These are phyloP conservation scores for Uropsilus gracilis DNA, from an alignment of 2,113 vertebrate genomes.

Conservation along the genomic window DNA sequence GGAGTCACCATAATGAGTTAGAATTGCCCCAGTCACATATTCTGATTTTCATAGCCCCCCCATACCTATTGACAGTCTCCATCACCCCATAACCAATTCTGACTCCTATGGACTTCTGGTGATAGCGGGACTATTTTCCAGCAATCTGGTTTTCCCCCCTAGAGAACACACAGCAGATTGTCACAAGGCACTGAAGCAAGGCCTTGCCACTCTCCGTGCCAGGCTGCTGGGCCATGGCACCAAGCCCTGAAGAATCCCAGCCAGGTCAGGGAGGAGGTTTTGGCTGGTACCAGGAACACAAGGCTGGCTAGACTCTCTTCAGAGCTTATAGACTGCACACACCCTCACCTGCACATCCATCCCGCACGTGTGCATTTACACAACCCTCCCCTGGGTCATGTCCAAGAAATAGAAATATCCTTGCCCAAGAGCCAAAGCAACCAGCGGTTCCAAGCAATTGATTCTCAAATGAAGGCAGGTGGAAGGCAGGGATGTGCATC, in stretches of 20 bases:
- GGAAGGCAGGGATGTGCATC: background rate
- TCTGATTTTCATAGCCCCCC: constrained; percentile 58
- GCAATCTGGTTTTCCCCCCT: constrained; percentile 32
- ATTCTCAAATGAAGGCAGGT: constrained; percentile 30
- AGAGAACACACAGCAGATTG: constrained; percentile 67
- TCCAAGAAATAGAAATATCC: constrained; percentile 15
- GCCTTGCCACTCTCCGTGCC: background rate
- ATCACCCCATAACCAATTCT: background rate
- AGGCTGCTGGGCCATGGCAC: background rate
- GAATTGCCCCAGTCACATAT: background rate
- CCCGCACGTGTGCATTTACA: background rate
- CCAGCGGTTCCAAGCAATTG: background rate
- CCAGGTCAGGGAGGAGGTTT: background rate
- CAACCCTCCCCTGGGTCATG: background rate
- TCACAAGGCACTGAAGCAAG: constrained; percentile 38
- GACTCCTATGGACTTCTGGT: background rate
- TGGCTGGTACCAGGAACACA: background rate
- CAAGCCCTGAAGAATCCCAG: background rate
- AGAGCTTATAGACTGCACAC: background rate
- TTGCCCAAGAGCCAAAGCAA: background rate
- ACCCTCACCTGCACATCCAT: background rate
- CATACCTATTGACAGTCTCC: background rate
- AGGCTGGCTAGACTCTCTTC: constrained; percentile 26
- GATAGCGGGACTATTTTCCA: constrained; percentile 17
- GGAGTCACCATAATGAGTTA: background rate